phyloP scores from a whole-genome alignment of 2,113 vertebrate genomes.

The Dryoscopus gambensis region DNA sequence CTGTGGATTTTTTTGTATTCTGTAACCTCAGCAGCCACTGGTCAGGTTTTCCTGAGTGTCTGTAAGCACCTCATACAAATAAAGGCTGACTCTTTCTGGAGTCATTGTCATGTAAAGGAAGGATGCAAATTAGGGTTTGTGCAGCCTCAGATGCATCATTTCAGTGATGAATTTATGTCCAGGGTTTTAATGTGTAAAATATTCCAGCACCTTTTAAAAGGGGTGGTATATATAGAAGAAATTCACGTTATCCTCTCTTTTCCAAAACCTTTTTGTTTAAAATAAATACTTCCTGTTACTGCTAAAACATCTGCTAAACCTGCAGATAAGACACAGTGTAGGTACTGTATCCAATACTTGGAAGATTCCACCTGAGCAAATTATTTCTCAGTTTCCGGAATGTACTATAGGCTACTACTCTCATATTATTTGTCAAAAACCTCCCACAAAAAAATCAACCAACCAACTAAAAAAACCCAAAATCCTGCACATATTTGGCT shows the following conservation, averaged over 20 bases:
- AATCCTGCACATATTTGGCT: neutral
- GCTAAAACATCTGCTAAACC: neutral
- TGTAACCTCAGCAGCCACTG: neutral
- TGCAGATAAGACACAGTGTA: neutral
- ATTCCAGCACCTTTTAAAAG: neutral
- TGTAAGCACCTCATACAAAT: neutral
- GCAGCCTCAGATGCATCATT: neutral
- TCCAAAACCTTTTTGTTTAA: neutral
- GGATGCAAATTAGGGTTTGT: neutral
- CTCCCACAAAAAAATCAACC: neutral
- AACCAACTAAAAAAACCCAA: neutral
- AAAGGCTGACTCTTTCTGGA: neutral
- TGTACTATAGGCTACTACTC: neutral
- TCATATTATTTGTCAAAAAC: neutral
- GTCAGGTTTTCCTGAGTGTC: neutral
- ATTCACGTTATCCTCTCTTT: fast-evolving
- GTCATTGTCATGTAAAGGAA: neutral
- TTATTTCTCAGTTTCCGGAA: neutral
- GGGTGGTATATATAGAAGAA: neutral
- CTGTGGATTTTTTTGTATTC: neutral
- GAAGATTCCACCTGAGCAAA: neutral
- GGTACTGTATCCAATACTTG: neutral
- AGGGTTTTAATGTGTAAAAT: neutral
- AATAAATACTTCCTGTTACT: neutral
- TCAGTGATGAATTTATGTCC: neutral